A percentile compares a stretch with the other conserved stretches of the same genome.
These are phyloP conservation scores for Cenopis cana DNA, from an alignment of 2,888 invertebrate species.

Conservation along the genomic window DNA sequence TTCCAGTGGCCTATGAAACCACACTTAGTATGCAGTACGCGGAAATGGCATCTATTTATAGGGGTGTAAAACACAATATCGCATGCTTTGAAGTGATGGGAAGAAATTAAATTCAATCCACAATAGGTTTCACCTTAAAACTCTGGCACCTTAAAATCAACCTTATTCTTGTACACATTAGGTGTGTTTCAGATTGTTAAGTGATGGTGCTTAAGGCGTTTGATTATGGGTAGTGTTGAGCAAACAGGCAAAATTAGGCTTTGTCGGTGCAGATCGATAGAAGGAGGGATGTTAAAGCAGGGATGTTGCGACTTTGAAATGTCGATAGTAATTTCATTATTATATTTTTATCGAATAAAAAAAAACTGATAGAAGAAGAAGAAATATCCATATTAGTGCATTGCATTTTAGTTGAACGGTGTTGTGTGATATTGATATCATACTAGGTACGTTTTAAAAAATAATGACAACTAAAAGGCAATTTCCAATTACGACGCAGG, in stretches of 20 bases:
- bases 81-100: slow-evolving; percentile 7
- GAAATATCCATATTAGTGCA: no score
- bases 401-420: no score
- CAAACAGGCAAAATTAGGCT: slow-evolving; percentile 76
- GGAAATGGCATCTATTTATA: slow-evolving; percentile 44
- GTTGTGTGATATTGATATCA: no score
- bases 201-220: slow-evolving; percentile 4
- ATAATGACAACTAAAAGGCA: no score
- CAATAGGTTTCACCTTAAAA: slow-evolving; percentile 23
- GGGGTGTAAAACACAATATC: slow-evolving; percentile 34
- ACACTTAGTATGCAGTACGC: slow-evolving; percentile 36
- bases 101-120: slow-evolving; percentile 34
- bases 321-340: neutral
- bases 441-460: no score
- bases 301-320: slow-evolving; percentile 49
- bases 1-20: slow-evolving; percentile 46
- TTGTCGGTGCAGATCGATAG: slow-evolving; percentile 74
- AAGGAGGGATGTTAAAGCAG: slow-evolving; percentile 62
- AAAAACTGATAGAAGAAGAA: no score
- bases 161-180: neutral
- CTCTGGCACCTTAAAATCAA: neutral
- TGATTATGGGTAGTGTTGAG: slow-evolving; percentile 35
- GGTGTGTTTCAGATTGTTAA: neutral
- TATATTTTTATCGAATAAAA: no score
- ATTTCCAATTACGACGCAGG: no score